Base-by-base conservation (phyloP, 2,113 vertebrate genomes). In the Phaetusa simplex region DNA sequence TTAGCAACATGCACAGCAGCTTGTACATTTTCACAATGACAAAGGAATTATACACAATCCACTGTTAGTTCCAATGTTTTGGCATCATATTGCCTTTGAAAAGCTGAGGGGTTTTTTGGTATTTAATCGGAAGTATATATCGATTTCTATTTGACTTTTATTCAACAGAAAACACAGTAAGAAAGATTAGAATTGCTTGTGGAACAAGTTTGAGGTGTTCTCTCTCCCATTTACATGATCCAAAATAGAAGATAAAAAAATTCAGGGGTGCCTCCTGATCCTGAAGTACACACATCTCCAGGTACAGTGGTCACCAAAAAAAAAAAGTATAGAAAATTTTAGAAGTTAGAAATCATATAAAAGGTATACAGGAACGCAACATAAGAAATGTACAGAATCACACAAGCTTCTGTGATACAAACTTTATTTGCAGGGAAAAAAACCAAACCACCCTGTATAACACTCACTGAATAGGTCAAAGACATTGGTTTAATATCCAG, bases 1-100 rank as follows among this genome's bases (percentile, higher is more conserved):
- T 95, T 97, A 97, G 56, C 53, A 90, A 84, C 89, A 91, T 12
- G 72, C 67, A 90, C 87, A 73, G 80, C 65, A 92, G 90, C 94
- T 80, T 89, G 78, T 40, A 55, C 71, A 1, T 70, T 74, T 86
- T 49, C 94, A 92, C 89, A 96, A 87, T 91, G 86, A 90, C 86
- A 96, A 92, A 88, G 92, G 93, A 94, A 90, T 94, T 93, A 93
- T 5, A 62, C 24, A 11, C 91, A 72, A 61, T 43, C 73, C 66
- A 6, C 69, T 19, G 62, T 4, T 47, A 49, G 56, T 76, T 85
- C 62, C 95, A 82, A 45, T 4, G 11, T 79, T 85, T 72, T 79
- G 56, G 43, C 30, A 26, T 72, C 70, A 40, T 26, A 2, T 6
- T 72, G 56, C 4, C 73, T 94, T 56, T 27, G 52, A 40, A 76